Conservation (phyloP, 2,797 vertebrate genomes). For the Cyclura pinguis region DNA sequence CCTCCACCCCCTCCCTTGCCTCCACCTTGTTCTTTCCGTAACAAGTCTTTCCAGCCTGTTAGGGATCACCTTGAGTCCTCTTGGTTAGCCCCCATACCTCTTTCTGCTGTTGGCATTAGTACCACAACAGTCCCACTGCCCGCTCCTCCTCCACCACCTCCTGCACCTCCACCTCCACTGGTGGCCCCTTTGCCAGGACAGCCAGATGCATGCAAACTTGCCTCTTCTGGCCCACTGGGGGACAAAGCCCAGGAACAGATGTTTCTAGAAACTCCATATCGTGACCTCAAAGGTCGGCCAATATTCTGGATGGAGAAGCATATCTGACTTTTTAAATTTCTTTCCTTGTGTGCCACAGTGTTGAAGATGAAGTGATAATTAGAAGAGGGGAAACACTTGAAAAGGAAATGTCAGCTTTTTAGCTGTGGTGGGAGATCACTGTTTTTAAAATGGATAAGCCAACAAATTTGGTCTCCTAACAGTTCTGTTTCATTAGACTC, state of each 20-base stretch:
- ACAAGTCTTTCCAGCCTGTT: background rate
- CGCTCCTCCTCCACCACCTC: conserved; percentile 22
- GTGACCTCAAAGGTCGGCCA: conserved; percentile 85
- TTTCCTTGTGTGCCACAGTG: background rate
- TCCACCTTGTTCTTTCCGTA: conserved; percentile 7
- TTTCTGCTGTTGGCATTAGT: conserved; percentile 25
- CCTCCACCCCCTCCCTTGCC: background rate
- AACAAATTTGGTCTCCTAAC: background rate
- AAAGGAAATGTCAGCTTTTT: background rate
- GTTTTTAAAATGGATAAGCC: conserved; percentile 6
- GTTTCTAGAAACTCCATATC: conserved; percentile 84
- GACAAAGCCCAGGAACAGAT: conserved; percentile 70
- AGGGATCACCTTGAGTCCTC: background rate
- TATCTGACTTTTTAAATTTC: conserved; percentile 76
- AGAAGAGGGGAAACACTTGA: background rate
- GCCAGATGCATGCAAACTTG: conserved; percentile 33
- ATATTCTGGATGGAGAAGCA: conserved; percentile 98
- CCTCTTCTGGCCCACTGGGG: background rate
- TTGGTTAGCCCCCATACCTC: background rate
- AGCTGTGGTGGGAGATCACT: background rate
- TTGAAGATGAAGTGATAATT: background rate
- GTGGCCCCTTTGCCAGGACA: conserved; percentile 14
- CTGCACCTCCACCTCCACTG: conserved; percentile 13
- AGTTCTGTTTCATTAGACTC: background rate
- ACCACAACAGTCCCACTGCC: conserved; percentile 46